A percentile compares a stretch with the other conserved stretches of the same genome.
Evolutionary conservation across 2,888 invertebrate genomes (phyloP).

Genomic region (Napeogenes sylphis): DNA sequence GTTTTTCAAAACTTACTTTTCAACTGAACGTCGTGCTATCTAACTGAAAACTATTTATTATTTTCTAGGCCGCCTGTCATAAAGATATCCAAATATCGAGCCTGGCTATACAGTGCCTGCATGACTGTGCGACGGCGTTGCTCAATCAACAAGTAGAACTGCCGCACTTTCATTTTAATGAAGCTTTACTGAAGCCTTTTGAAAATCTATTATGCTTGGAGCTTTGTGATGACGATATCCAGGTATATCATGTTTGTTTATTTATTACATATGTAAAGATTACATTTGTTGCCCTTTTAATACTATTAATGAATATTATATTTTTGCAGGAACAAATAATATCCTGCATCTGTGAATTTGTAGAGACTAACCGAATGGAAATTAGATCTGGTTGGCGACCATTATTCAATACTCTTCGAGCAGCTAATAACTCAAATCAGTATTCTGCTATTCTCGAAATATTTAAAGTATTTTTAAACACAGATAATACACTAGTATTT

Average conservation of each 20-base stretch:
- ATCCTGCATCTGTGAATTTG: conserved; percentile 96
- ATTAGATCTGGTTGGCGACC: conserved; percentile 98
- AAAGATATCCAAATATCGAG: conserved; percentile 92
- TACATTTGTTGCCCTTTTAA: too few relatives aligned
- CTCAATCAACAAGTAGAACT: conserved; percentile 92
- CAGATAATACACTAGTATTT: conserved; percentile 95
- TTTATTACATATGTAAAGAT: neutral
- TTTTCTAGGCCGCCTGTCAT: conserved; percentile 89
- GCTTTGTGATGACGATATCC: conserved; percentile 94
- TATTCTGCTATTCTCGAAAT: conserved; percentile 90
- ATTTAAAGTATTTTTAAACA: conserved; percentile 94
- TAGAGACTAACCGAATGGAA: conserved; percentile 94
- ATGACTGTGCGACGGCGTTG: conserved; percentile 92
- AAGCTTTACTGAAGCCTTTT: conserved; percentile 95
- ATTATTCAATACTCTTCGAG: conserved; percentile 93
- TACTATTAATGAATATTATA: neutral
- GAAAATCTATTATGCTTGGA: conserved; percentile 96
- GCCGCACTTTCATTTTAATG: conserved; percentile 97
- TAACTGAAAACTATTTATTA: too few relatives aligned
- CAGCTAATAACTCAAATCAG: conserved; percentile 86
- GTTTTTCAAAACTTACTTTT: too few relatives aligned
- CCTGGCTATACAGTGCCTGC: conserved; percentile 93
- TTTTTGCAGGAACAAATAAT: conserved; percentile 89
- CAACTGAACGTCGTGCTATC: too few relatives aligned
- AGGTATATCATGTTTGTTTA: conserved; percentile 69